phyloP scores from a whole-genome alignment of 2,113 vertebrate species.

The Corydoras sp. region DNA sequence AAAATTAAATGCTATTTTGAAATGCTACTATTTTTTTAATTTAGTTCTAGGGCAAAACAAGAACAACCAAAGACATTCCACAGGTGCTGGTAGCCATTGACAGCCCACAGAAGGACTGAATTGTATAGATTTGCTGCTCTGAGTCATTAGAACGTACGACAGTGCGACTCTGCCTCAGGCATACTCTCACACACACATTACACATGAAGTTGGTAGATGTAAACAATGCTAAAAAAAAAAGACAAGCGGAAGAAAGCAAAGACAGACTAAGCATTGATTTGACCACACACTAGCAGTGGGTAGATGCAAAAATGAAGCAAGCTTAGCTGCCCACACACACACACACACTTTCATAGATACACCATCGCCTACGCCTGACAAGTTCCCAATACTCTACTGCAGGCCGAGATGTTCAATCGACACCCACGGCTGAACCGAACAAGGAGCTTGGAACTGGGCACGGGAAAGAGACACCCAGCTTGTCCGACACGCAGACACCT shows the following conservation, averaged over 20 bases:
- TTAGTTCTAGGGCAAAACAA: too few species aligned
- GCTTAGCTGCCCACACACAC: conserved; percentile 46
- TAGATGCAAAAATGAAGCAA: conserved; percentile 52
- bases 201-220: conserved; percentile 52
- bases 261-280: conserved; percentile 42
- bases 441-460: conserved; percentile 6
- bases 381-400: conserved; percentile 28
- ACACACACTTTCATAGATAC: conserved; percentile 54
- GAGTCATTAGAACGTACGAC: conserved; percentile 58
- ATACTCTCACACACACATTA: conserved; percentile 11
- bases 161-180: conserved; percentile 47
- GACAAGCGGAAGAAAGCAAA: conserved; percentile 27
- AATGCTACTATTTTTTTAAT: too few species aligned
- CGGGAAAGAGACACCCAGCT: conserved; percentile 14
- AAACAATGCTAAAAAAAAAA: conserved; percentile 52
- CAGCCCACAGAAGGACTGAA: conserved; percentile 7
- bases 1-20: too few species aligned
- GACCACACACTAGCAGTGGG: conserved; percentile 56
- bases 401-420: conserved; percentile 27
- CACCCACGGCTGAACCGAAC: conserved; percentile 14
- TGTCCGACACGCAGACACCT: conserved; percentile 24
- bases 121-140: conserved; percentile 43
- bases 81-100: too few species aligned
- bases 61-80: too few species aligned
- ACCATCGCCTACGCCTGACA: conserved; percentile 52